Evolutionary conservation across 2,797 vertebrate species (phyloP).

Genomic region (Bradypus variegatus): DNA sequence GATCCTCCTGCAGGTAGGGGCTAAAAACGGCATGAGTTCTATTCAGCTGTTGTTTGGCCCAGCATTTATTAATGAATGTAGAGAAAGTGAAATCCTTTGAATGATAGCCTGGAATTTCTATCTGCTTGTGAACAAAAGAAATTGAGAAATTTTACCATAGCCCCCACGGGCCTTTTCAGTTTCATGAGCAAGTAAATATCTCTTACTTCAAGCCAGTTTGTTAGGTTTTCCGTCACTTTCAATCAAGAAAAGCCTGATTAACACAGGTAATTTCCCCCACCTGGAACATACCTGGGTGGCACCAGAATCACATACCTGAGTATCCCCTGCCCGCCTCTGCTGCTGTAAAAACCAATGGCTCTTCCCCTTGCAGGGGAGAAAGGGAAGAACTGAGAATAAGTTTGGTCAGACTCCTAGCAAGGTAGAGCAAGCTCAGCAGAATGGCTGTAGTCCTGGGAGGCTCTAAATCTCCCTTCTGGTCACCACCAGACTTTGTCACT

Average conservation of each 20-base stretch:
- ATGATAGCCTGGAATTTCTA: background rate
- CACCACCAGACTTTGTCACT: background rate
- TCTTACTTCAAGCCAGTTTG: background rate
- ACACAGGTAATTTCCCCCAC: background rate
- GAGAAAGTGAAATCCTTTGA: background rate
- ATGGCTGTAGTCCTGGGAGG: background rate
- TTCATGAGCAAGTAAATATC: constrained; percentile 6
- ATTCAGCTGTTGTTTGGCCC: background rate
- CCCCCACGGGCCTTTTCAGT: background rate
- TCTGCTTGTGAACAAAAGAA: background rate
- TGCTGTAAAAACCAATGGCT: background rate
- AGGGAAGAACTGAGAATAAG: background rate
- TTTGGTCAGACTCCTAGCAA: background rate
- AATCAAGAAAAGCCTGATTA: background rate
- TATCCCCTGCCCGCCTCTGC: background rate
- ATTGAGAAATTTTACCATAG: background rate
- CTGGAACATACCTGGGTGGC: background rate
- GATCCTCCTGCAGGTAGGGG: background rate
- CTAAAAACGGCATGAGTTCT: background rate
- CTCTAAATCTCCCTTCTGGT: background rate
- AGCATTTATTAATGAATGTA: background rate
- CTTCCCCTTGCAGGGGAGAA: background rate
- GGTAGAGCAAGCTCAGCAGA: background rate
- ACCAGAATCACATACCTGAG: background rate
- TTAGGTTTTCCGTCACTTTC: constrained; percentile 9